phyloP scores from a whole-genome alignment of 2,888 invertebrate genomes.

The Hemaris fuciformis region DNA sequence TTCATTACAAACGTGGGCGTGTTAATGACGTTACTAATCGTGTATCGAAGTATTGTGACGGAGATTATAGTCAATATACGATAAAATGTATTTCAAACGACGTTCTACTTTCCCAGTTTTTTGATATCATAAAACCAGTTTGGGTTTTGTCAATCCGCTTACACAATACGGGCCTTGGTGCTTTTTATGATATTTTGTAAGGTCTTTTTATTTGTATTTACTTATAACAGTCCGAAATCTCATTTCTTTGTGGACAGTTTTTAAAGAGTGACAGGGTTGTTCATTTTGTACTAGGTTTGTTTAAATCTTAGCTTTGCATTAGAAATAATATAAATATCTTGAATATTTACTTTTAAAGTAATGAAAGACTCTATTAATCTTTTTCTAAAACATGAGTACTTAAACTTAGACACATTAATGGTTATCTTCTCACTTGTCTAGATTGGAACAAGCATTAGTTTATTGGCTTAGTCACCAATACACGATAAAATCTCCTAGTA shows the following conservation, averaged over 20 bases:
- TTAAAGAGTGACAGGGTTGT: neutral
- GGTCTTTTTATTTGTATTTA: neutral
- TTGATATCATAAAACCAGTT: neutral
- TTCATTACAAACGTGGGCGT: neutral
- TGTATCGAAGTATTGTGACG: neutral
- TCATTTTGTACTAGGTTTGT: neutral
- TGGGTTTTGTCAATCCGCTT: neutral
- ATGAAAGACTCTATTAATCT: too few species aligned
- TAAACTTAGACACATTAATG: too few species aligned
- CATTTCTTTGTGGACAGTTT: neutral
- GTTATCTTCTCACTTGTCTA: too few species aligned
- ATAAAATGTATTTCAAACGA: neutral
- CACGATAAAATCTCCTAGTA: too few species aligned
- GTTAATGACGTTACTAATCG: conserved; percentile 4
- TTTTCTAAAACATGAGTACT: too few species aligned
- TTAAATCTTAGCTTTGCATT: too few species aligned
- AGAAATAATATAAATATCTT: too few species aligned
- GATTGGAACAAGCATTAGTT: too few species aligned
- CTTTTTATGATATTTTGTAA: conserved; percentile 1
- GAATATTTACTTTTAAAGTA: too few species aligned
- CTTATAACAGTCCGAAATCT: neutral
- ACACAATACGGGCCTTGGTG: neutral
- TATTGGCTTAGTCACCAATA: too few species aligned
- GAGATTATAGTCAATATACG: neutral
- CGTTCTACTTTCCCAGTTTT: conserved; percentile 8